phyloP scores from a whole-genome alignment of 2,888 invertebrate species.

The Lydus trimaculatus region DNA sequence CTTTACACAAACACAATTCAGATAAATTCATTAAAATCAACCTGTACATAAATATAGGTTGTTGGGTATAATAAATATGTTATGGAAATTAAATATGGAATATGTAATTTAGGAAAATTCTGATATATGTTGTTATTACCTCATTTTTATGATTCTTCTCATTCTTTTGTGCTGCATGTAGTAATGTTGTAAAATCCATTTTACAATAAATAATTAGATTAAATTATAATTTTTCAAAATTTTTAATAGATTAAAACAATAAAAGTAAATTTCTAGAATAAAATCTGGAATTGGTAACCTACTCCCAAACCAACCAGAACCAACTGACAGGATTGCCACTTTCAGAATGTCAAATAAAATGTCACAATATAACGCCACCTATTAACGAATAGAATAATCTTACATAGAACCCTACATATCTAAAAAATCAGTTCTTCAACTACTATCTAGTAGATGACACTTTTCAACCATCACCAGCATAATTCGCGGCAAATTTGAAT shows the following conservation, averaged over 20 bases:
- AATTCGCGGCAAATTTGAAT: not conserved
- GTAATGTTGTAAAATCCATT: slow-evolving; percentile 70
- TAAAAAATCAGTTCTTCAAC: too few relatives aligned
- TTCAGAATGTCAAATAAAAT: not conserved
- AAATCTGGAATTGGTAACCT: not conserved
- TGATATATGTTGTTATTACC: slow-evolving; percentile 42
- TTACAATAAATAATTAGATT: slow-evolving; percentile 33
- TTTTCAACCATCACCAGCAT: not conserved
- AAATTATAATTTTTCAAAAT: not conserved
- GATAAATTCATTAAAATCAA: too few relatives aligned
- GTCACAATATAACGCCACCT: not conserved
- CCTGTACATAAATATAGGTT: not conserved
- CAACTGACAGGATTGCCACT: not conserved
- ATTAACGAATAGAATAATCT: not conserved
- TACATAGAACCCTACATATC: not conserved
- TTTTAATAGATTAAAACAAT: not conserved
- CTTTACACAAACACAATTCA: too few relatives aligned
- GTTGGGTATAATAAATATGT: not conserved
- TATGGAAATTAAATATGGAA: slow-evolving; percentile 5
- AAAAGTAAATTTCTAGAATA: not conserved
- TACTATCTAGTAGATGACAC: too few relatives aligned
- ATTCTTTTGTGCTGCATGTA: slow-evolving; percentile 70
- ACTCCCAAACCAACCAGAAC: not conserved
- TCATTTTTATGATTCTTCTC: slow-evolving; percentile 55
- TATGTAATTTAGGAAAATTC: slow-evolving; percentile 19